Evolutionary conservation across 1,140 invertebrate species (phyloP).

Genomic region (Temnothorax nylanderi): DNA sequence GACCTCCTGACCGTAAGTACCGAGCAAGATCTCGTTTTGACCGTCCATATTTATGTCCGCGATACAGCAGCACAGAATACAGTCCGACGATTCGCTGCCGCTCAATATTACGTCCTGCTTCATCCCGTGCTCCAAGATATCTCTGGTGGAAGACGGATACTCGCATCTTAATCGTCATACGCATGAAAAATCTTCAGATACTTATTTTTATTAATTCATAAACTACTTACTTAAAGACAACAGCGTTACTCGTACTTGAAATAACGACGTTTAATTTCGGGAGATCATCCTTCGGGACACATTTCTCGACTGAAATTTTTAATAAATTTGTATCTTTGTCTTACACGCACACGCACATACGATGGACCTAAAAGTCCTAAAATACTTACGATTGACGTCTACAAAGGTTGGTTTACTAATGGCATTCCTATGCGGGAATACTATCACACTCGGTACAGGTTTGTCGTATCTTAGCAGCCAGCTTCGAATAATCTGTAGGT

Average conservation of each 20-base stretch:
- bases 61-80: constrained; percentile 87
- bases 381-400: constrained; percentile 67
- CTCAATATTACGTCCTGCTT: constrained; percentile 84
- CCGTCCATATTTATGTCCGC: constrained; percentile 92
- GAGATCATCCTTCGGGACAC: constrained; percentile 54
- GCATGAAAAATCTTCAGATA: constrained; percentile 45
- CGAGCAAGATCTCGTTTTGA: constrained; percentile 89
- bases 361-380: background rate
- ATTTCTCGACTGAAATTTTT: constrained; percentile 62
- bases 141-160: constrained; percentile 81
- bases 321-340: constrained; percentile 3
- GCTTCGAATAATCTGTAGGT: constrained; percentile 84
- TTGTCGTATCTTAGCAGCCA: constrained; percentile 87
- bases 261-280: constrained; percentile 87
- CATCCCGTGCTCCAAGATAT: constrained; percentile 87
- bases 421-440: constrained; percentile 84
- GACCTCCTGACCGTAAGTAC: constrained; percentile 89
- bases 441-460: constrained; percentile 86
- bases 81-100: constrained; percentile 87
- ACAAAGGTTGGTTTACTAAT: constrained; percentile 74
- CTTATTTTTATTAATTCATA: constrained; percentile 26
- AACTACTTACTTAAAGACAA: constrained; percentile 87
- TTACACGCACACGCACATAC: no score
- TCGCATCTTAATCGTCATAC: background rate
- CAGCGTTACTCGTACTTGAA: constrained; percentile 86